Percentiles rank a stretch among this genome's conserved stretches.
phyloP scores from a whole-genome alignment of 2,113 vertebrate species.

The Laticauda laticaudata region DNA sequence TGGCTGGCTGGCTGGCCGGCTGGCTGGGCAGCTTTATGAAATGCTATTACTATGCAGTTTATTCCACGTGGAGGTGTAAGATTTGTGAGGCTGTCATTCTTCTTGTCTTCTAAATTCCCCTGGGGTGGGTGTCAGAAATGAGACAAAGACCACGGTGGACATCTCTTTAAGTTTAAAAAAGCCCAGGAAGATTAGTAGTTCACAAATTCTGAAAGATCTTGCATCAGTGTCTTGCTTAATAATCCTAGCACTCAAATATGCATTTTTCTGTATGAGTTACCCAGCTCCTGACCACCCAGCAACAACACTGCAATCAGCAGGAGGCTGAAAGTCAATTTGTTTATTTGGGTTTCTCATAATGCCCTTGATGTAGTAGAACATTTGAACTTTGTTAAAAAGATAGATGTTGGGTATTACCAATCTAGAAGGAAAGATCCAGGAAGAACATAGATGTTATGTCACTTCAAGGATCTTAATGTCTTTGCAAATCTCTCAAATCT shows the following conservation, averaged over 20 bases:
- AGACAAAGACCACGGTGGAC: neutral
- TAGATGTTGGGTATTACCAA: neutral
- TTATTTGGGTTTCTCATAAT: neutral
- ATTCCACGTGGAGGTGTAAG: conserved; percentile 34
- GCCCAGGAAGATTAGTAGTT: neutral
- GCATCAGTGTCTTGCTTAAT: neutral
- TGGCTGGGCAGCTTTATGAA: conserved; percentile 24
- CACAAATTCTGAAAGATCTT: neutral
- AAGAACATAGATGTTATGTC: neutral
- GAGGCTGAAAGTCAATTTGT: neutral
- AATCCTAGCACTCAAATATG: neutral
- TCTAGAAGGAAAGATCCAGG: neutral
- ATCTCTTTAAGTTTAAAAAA: neutral
- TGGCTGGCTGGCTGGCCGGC: neutral
- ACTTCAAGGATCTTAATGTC: neutral
- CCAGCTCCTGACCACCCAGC: neutral
- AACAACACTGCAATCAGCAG: neutral
- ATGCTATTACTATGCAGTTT: conserved; percentile 37
- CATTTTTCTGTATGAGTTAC: neutral
- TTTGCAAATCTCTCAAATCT: neutral
- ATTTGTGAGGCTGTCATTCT: neutral
- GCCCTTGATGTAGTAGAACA: neutral
- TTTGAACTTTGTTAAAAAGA: neutral
- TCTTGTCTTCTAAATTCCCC: neutral
- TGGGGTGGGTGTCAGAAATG: neutral